These are phyloP conservation scores for Pachymerium ferrugineum DNA, from an alignment of 2,888 invertebrate species.

Conservation along the genomic window DNA sequence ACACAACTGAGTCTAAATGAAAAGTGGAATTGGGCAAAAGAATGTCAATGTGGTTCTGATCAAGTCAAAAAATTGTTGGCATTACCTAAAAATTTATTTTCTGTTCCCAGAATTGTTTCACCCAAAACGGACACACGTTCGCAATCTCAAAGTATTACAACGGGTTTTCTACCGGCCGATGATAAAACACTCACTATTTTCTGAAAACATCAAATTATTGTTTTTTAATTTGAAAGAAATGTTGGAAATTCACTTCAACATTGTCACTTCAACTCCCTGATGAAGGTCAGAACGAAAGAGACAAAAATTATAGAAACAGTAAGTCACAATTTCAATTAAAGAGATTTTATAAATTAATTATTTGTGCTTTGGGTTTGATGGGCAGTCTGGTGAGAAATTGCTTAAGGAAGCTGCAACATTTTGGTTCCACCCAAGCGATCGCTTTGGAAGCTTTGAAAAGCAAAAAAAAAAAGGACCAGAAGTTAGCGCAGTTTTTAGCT, in stretches of 20 bases:
- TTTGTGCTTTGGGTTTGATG: slow-evolving; percentile 62
- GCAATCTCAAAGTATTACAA: slow-evolving; percentile 78
- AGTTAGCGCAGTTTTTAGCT: slow-evolving; percentile 67
- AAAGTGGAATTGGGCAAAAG: too few relatives aligned
- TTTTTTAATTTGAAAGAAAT: slow-evolving; percentile 82
- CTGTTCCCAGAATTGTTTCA: slow-evolving; percentile 57
- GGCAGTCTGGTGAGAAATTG: slow-evolving; percentile 67
- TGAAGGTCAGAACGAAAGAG: slow-evolving; percentile 65
- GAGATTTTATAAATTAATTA: background rate
- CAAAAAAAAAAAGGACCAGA: slow-evolving; percentile 70
- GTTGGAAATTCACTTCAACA: slow-evolving; percentile 70
- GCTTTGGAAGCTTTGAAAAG: slow-evolving; percentile 75
- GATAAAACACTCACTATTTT: slow-evolving; percentile 60
- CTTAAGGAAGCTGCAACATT: slow-evolving; percentile 73
- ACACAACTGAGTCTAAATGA: too few relatives aligned
- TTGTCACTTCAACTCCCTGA: slow-evolving; percentile 63
- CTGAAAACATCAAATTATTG: slow-evolving; percentile 67
- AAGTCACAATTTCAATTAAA: slow-evolving; percentile 49
- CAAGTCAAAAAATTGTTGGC: too few relatives aligned
- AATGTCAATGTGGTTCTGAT: too few relatives aligned
- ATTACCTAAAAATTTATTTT: too few relatives aligned
- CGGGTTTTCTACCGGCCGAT: slow-evolving; percentile 76
- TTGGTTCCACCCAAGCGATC: slow-evolving; percentile 80
- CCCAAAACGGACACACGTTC: slow-evolving; percentile 81
- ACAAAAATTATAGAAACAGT: slow-evolving; percentile 65